Evolutionary conservation across 2,888 invertebrate genomes (phyloP), one percentile per base, ranked within the genome.

Genomic region (Ectropis crepuscularia): DNA sequence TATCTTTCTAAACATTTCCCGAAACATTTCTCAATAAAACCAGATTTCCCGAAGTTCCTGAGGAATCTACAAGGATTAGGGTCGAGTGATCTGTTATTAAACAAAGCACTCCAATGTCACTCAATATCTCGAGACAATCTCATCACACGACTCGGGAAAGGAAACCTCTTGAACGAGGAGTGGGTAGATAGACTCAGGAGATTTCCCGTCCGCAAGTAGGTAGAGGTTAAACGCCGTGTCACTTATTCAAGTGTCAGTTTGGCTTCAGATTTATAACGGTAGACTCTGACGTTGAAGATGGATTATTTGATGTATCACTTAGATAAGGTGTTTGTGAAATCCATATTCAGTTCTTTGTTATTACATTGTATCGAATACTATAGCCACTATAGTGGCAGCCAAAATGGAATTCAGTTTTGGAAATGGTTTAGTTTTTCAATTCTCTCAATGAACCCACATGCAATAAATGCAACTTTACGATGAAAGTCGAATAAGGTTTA

Each of bases 161-260:
- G 54, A 50, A 61, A 54, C 54, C 37, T 16, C 53, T 62, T 37
- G 42, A 48, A 5, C 50, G 11, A 8, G 12, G 16, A 28, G 16
- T 28, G 16, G 28, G 28, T 16, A 7, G 0, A 2, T 6, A 8
- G n/a, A 54, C 63, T 47, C 53, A 45, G 54, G 63, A 58, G 58
- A 50, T 37, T 49, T 50, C 43, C 38, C 57, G 57, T 57, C 47
- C 47, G 16, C 47, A 47, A 51, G 47, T 28, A 28, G 16, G 16
- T 28, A 41, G 28, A 61, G 62, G 51, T 51, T 53, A 63, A 55
- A 49, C 48, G 62, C 43, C 57, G 62, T 43, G 53, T 50, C 50
- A 39, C 39, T 62, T 57, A 36, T 51, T 57, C 57, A 61, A 55
- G 50, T 47, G 54, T 61, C 60, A 49, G 46, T 45, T 51, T 47